Evolutionary conservation across 2,113 vertebrate species (phyloP).

Genomic region (Lasiurus cinereus): DNA sequence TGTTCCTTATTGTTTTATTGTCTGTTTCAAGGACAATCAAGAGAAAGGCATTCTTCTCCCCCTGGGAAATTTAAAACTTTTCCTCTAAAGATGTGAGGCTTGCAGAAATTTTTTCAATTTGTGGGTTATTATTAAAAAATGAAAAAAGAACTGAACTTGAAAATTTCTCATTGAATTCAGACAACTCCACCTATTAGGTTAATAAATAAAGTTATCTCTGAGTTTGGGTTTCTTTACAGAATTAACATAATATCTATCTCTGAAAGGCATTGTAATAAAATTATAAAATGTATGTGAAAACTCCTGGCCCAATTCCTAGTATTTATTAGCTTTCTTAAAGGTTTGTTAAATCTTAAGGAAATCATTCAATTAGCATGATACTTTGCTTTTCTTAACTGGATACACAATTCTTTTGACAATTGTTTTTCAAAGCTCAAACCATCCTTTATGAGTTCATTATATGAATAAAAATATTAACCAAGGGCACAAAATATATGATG

Average conservation of each 20-base stretch:
- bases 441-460: slow-evolving; percentile 42
- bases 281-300: slow-evolving; percentile 18
- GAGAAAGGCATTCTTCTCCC: not conserved
- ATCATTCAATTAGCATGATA: not conserved
- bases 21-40: slow-evolving; percentile 35
- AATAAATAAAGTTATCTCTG: not conserved
- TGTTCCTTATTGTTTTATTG: slow-evolving; percentile 4
- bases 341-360: slow-evolving; percentile 18
- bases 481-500: not conserved
- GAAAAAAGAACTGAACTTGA: not conserved
- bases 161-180: not conserved
- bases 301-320: fast-evolving
- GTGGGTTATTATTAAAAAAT: slow-evolving; percentile 2
- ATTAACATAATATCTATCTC: not conserved
- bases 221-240: not conserved
- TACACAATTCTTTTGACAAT: slow-evolving; percentile 7
- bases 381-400: not conserved
- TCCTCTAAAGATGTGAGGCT: not conserved
- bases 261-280: not conserved
- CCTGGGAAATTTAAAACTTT: not conserved
- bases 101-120: not conserved
- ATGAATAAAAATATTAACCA: slow-evolving; percentile 63
- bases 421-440: slow-evolving; percentile 25
- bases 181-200: not conserved
- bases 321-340: not conserved